A percentile compares a stretch with the other conserved stretches of the same genome.
These are phyloP conservation scores for Liodrosophila aerea DNA, from an alignment of 2,888 invertebrate species.

Conservation along the genomic window DNA sequence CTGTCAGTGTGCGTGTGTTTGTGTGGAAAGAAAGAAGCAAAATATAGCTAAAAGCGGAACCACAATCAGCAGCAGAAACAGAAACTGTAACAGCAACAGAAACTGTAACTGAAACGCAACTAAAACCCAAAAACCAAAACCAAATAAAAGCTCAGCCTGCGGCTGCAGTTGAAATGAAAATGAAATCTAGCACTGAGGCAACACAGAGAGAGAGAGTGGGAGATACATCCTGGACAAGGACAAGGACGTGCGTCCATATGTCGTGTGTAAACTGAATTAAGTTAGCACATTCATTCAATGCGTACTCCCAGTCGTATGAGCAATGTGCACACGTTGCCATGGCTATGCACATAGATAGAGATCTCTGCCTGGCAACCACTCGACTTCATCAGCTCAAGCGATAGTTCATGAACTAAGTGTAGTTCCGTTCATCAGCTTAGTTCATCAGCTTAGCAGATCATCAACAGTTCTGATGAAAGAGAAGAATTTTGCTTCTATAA, in stretches of 20 bases:
- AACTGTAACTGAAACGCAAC: constrained; percentile 13
- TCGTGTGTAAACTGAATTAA: constrained; percentile 56
- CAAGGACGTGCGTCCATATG: not conserved
- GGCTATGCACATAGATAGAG: constrained; percentile 6
- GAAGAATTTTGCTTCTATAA: too few species aligned
- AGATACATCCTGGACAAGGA: not conserved
- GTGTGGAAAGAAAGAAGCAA: constrained; percentile 3
- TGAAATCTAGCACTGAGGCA: not conserved
- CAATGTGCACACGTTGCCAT: constrained; percentile 27
- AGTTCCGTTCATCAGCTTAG: not conserved
- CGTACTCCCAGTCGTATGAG: constrained; percentile 24
- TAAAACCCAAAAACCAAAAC: not conserved
- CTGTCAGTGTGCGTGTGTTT: not conserved
- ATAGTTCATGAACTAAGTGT: too few species aligned
- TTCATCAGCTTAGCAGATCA: too few species aligned
- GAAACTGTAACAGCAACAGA: constrained; percentile 7
- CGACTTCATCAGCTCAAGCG: too few species aligned
- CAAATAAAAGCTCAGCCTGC: constrained; percentile 16
- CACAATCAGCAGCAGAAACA: constrained; percentile 15
- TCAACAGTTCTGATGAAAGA: too few species aligned
- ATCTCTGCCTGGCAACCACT: not conserved
- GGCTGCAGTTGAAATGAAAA: constrained; percentile 6
- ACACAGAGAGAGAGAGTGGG: not conserved
- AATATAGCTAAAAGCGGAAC: constrained; percentile 24
- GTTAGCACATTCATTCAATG: constrained; percentile 47